Percentiles rank a stretch among this genome's conserved stretches.
These are phyloP conservation scores for Columbina picui DNA, from an alignment of 2,113 vertebrate species.

Conservation along the genomic window DNA sequence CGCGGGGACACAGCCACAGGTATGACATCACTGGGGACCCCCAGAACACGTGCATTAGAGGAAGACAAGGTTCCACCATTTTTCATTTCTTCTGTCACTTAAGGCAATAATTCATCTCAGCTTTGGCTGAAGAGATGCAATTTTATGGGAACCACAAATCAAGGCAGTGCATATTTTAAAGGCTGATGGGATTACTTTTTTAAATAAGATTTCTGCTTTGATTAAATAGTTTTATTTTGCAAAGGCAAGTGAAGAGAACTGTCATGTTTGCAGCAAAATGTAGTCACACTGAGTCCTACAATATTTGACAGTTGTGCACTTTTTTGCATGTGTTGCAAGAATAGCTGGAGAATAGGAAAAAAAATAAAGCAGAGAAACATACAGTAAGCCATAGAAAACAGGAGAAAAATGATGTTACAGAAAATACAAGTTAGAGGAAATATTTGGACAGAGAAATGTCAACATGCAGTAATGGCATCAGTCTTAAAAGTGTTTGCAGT, in stretches of 20 bases:
- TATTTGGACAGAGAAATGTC: slow-evolving; percentile 31
- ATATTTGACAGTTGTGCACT: not conserved
- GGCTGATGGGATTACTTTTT: not conserved
- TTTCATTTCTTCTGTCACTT: slow-evolving; percentile 13
- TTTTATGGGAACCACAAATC: slow-evolving; percentile 66
- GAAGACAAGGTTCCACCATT: not conserved
- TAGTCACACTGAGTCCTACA: not conserved
- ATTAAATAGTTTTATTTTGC: not conserved
- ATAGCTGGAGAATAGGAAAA: not conserved
- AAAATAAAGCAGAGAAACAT: not conserved
- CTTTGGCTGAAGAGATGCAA: not conserved
- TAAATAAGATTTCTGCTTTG: slow-evolving; percentile 36
- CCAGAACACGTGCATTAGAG: not conserved
- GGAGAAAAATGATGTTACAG: not conserved
- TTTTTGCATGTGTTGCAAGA: not conserved
- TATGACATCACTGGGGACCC: not conserved
- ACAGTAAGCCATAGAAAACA: slow-evolving; percentile 17
- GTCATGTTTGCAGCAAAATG: not conserved
- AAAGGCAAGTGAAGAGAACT: not conserved
- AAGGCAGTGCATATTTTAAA: slow-evolving; percentile 27
- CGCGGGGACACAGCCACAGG: not conserved
- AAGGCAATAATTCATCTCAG: not conserved
- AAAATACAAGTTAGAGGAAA: slow-evolving; percentile 28
- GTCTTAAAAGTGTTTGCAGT: not conserved
- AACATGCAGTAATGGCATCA: not conserved